phyloP scores from a whole-genome alignment of 2,797 vertebrate species.

The Gymnodraco acuticeps region DNA sequence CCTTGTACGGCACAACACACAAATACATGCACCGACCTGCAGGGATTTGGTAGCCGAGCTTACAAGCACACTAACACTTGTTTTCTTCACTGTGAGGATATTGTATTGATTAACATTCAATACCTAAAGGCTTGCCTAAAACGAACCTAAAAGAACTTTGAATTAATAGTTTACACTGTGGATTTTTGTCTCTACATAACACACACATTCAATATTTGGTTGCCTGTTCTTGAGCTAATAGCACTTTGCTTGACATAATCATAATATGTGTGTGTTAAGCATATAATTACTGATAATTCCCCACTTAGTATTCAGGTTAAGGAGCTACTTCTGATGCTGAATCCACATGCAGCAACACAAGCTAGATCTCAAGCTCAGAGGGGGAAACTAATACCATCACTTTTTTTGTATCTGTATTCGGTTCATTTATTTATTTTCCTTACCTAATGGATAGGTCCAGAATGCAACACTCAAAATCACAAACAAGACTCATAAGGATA shows the following conservation, averaged over 20 bases:
- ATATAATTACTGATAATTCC: constrained; percentile 40
- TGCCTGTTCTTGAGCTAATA: constrained; percentile 35
- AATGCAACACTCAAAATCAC: background rate
- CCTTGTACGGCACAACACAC: constrained; percentile 29
- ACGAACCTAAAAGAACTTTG: constrained; percentile 16
- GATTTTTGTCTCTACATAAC: background rate
- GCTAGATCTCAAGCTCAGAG: constrained; percentile 14
- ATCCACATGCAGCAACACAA: constrained; percentile 7
- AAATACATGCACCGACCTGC: constrained; percentile 31
- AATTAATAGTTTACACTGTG: constrained; percentile 5
- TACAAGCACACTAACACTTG: background rate
- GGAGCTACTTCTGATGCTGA: constrained; percentile 22
- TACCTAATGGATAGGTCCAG: background rate
- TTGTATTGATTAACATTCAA: constrained; percentile 5
- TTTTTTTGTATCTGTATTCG: background rate
- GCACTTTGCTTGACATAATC: constrained; percentile 40
- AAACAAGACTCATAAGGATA: background rate
- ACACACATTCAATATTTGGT: background rate
- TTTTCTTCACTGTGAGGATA: constrained; percentile 11
- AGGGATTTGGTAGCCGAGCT: constrained; percentile 26
- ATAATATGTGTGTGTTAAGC: constrained; percentile 46
- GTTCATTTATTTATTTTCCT: background rate
- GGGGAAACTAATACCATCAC: background rate
- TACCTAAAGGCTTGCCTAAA: background rate
- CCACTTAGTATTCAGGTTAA: constrained; percentile 36